Percentiles rank a stretch among this genome's conserved stretches.
These are phyloP conservation scores for Xiphophorus couchianus DNA, from an alignment of 2,113 vertebrate species.

Conservation along the genomic window DNA sequence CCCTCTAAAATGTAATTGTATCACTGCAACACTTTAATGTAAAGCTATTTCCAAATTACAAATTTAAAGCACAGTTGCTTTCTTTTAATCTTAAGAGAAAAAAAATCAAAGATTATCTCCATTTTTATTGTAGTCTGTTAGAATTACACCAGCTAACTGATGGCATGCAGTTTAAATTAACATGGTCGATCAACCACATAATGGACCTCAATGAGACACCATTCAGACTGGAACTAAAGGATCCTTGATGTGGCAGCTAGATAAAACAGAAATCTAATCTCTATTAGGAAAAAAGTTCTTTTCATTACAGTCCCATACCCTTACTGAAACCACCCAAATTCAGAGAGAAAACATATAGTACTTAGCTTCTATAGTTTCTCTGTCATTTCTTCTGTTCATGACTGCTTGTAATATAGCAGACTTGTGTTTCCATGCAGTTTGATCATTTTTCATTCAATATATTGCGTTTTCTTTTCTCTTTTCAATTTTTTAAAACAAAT, in stretches of 20 bases:
- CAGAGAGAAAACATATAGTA: slow-evolving; percentile 10
- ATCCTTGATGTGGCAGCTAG: slow-evolving; percentile 72
- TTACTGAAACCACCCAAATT: slow-evolving; percentile 28
- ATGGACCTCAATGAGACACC: slow-evolving; percentile 72
- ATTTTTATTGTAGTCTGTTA: slow-evolving; percentile 35
- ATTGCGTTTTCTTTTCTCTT: too few species aligned
- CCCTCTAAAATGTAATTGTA: neutral
- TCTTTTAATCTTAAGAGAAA: slow-evolving; percentile 4
- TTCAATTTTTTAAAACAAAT: too few species aligned
- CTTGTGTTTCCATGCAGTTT: slow-evolving; percentile 17
- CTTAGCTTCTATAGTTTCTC: neutral
- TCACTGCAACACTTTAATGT: neutral
- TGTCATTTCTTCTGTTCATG: slow-evolving; percentile 4
- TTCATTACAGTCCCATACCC: slow-evolving; percentile 62
- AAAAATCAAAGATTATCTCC: neutral
- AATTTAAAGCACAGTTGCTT: neutral
- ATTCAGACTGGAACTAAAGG: slow-evolving; percentile 74
- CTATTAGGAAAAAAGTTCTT: slow-evolving; percentile 71
- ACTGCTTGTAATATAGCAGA: neutral
- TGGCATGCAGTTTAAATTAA: slow-evolving; percentile 75
- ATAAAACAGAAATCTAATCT: slow-evolving; percentile 79
- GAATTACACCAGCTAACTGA: slow-evolving; percentile 64
- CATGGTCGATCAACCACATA: slow-evolving; percentile 74
- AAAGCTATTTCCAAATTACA: neutral
- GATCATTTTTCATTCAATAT: slow-evolving; percentile 30